These are phyloP conservation scores for Aproaerema taeniolella DNA, from an alignment of 2,888 invertebrate genomes.

Conservation along the genomic window DNA sequence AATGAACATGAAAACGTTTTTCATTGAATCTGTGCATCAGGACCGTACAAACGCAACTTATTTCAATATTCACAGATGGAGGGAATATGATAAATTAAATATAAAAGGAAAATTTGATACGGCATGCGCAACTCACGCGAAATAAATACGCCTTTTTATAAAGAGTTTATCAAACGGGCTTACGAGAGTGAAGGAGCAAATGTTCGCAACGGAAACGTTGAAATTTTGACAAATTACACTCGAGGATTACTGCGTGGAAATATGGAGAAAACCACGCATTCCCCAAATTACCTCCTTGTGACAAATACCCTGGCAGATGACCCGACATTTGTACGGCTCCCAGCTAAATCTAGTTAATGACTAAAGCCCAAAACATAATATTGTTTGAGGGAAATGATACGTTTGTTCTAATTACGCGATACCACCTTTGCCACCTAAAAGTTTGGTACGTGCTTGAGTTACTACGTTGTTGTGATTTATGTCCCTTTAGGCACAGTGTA, in stretches of 20 bases:
- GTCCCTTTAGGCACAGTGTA: slow-evolving; percentile 17
- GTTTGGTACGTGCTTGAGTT: slow-evolving; percentile 15
- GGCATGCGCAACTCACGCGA: no score
- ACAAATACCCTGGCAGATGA: slow-evolving; percentile 48
- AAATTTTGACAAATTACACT: slow-evolving; percentile 62
- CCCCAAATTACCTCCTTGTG: slow-evolving; percentile 55
- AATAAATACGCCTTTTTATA: slow-evolving; percentile 17
- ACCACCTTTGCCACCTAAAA: slow-evolving; percentile 9
- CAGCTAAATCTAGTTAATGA: slow-evolving; percentile 40
- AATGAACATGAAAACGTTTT: no score
- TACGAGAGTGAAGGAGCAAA: slow-evolving; percentile 26
- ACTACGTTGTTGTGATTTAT: slow-evolving; percentile 22
- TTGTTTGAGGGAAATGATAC: slow-evolving; percentile 19
- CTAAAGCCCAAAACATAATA: slow-evolving; percentile 30
- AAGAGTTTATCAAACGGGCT: slow-evolving; percentile 45
- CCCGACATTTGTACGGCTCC: slow-evolving; percentile 27
- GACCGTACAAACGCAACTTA: no score
- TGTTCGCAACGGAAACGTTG: slow-evolving; percentile 37
- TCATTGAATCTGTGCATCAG: no score
- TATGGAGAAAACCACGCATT: slow-evolving; percentile 59
- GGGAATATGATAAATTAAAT: no score
- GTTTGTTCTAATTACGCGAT: slow-evolving; percentile 18
- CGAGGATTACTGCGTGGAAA: slow-evolving; percentile 52
- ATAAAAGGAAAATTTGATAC: no score
- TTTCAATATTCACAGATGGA: no score